A percentile compares a stretch with the other conserved stretches of the same genome.
Evolutionary conservation across 2,113 vertebrate species (phyloP).

Genomic region (Poeciliopsis retropinna): DNA sequence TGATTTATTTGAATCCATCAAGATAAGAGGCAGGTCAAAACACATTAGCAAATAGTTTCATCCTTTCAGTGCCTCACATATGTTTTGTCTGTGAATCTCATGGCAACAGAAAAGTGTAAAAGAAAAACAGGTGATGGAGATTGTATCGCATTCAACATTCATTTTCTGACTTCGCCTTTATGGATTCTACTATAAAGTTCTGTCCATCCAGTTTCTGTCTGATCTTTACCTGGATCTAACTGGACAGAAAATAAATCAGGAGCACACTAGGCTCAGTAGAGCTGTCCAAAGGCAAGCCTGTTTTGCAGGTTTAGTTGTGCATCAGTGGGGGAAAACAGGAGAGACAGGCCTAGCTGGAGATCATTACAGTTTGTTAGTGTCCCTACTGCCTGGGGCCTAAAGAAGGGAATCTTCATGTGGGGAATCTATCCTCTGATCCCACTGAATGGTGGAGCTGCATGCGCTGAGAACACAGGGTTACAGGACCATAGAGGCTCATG

Average conservation of each 20-base stretch:
- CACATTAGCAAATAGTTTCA: constrained; percentile 82
- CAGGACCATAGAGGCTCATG: constrained; percentile 14
- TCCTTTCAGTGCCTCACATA: constrained; percentile 80
- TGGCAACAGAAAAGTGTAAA: constrained; percentile 78
- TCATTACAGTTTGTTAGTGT: constrained; percentile 75
- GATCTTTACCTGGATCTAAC: constrained; percentile 24
- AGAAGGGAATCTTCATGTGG: constrained; percentile 52
- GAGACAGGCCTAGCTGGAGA: constrained; percentile 68
- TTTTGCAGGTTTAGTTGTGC: constrained; percentile 45
- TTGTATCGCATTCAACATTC: constrained; percentile 33
- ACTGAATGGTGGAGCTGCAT: constrained; percentile 37
- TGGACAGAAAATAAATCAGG: constrained; percentile 15
- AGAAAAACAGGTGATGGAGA: constrained; percentile 18
- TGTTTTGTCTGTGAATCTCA: constrained; percentile 79
- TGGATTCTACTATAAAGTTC: constrained; percentile 1
- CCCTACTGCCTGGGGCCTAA: constrained; percentile 53
- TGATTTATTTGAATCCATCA: constrained; percentile 65
- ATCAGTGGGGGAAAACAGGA: constrained; percentile 58
- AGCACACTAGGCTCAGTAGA: constrained; percentile 12
- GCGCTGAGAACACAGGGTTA: constrained; percentile 10
- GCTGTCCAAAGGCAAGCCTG: constrained; percentile 18
- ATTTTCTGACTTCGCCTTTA: constrained; percentile 28
- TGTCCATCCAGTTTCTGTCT: constrained; percentile 5
- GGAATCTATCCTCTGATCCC: constrained; percentile 57
- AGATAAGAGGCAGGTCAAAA: constrained; percentile 84